phyloP scores from a whole-genome alignment of 2,113 vertebrate genomes.

The Machaerirhynchus nigripectus region DNA sequence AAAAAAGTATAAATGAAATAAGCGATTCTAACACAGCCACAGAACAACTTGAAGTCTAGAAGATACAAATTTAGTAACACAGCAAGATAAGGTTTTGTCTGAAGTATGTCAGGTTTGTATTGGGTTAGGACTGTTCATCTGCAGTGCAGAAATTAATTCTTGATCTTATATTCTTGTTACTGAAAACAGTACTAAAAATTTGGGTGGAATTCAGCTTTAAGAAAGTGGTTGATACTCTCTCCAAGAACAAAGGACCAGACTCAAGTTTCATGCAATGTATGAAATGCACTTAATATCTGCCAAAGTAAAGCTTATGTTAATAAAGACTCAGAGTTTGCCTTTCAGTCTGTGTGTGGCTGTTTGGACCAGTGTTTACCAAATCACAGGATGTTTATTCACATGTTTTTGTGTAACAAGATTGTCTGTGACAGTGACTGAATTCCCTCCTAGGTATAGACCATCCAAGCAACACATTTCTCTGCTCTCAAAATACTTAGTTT shows the following conservation, averaged over 20 bases:
- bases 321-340: not conserved
- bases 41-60: slow-evolving; percentile 25
- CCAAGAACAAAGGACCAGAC: not conserved
- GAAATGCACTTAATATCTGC: not conserved
- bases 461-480: not conserved
- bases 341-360: not conserved
- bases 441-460: not conserved
- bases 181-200: not conserved
- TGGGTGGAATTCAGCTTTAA: not conserved
- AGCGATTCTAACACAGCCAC: not conserved
- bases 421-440: not conserved
- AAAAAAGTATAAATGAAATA: not conserved
- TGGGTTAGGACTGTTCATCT: not conserved
- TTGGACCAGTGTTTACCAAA: not conserved
- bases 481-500: not conserved
- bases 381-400: not conserved
- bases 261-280: not conserved
- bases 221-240: not conserved
- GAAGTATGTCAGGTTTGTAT: not conserved
- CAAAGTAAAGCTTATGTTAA: not conserved
- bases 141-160: not conserved
- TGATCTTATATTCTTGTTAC: not conserved
- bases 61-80: not conserved
- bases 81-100: not conserved
- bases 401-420: not conserved